These are phyloP conservation scores for Patiria pectinifera DNA, from an alignment of 53 echinoderm and acorn worm genomes.

Conservation along the genomic window DNA sequence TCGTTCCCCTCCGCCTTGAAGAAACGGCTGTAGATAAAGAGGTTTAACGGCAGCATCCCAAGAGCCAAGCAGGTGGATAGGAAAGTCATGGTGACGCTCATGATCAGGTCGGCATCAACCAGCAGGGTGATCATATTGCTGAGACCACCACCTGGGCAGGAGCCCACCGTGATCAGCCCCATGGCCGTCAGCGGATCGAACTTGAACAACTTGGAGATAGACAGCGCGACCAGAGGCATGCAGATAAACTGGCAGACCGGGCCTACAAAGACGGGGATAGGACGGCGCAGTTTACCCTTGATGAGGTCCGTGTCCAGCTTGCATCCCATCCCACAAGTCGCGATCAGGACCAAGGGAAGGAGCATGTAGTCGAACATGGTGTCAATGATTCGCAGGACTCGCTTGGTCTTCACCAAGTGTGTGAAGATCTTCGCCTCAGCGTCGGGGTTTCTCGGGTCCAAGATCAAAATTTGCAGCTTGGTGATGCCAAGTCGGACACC, in stretches of 20 bases:
- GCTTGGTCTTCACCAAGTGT: conserved; percentile 72
- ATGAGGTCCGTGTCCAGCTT: conserved; percentile 85
- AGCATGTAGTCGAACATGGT: conserved; percentile 80
- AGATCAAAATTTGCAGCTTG: conserved; percentile 45
- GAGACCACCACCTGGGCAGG: conserved; percentile 94
- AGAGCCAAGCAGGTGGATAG: conserved; percentile 80
- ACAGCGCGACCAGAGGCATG: conserved; percentile 85
- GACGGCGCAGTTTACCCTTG: conserved; percentile 78
- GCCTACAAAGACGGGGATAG: conserved; percentile 84
- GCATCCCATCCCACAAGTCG: conserved; percentile 89
- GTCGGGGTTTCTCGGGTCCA: conserved; percentile 54
- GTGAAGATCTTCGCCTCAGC: conserved; percentile 46
- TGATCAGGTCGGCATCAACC: conserved; percentile 91
- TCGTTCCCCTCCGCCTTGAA: conserved; percentile 61
- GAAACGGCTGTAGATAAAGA: conserved; percentile 86
- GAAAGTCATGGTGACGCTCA: conserved; percentile 94
- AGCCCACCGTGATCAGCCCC: conserved; percentile 89
- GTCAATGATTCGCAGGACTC: conserved; percentile 75
- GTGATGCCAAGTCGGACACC: conserved; percentile 72
- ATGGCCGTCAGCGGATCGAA: conserved; percentile 82
- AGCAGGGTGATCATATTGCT: conserved; percentile 96
- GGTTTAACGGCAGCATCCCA: conserved; percentile 89
- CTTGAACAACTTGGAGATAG: conserved; percentile 80
- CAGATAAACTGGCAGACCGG: conserved; percentile 92
- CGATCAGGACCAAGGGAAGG: conserved; percentile 79